A percentile compares a stretch with the other conserved stretches of the same genome.
phyloP scores from a whole-genome alignment of 2,113 vertebrate genomes.

The Pterophyllum scalare region DNA sequence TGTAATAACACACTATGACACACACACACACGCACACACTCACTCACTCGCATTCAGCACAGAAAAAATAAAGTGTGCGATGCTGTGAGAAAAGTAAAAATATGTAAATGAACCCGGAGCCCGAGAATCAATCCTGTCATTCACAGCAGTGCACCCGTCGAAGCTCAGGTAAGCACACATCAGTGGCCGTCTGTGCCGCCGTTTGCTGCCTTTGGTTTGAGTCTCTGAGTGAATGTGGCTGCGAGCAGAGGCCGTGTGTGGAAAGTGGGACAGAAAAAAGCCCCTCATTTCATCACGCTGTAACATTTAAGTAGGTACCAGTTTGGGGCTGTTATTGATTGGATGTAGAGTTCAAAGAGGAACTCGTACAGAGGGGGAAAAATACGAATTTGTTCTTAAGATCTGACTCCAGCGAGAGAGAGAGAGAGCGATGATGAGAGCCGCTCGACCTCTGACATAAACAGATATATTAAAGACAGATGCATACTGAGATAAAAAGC shows the following conservation, averaged over 20 bases:
- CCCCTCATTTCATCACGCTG: conserved; percentile 56
- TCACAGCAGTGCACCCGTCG: conserved; percentile 72
- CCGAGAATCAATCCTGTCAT: conserved; percentile 80
- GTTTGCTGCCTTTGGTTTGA: conserved; percentile 23
- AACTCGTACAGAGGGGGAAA: conserved; percentile 19
- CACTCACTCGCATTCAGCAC: conserved; percentile 27
- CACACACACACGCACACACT: conserved; percentile 29
- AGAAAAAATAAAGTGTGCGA: conserved; percentile 50
- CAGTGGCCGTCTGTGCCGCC: not conserved
- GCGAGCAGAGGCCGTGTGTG: conserved; percentile 24
- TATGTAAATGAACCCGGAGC: conserved; percentile 81
- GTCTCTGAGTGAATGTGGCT: conserved; percentile 11
- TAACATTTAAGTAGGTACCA: conserved; percentile 59
- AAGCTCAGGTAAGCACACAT: conserved; percentile 64
- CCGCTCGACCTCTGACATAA: conserved; percentile 42
- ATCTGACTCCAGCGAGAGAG: conserved; percentile 5
- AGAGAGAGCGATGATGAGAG: conserved; percentile 17
- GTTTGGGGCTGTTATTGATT: conserved; percentile 48
- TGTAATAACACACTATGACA: conserved; percentile 74
- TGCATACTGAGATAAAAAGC: conserved; percentile 21
- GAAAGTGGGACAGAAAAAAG: conserved; percentile 63
- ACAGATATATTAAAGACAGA: conserved; percentile 35
- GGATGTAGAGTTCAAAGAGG: conserved; percentile 58
- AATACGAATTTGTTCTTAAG: conserved; percentile 28
- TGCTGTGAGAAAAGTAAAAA: conserved; percentile 75